Evolutionary conservation across 2,113 vertebrate species (phyloP), one percentile per base, ranked within the genome.

Genomic region (Melanerpes aurifrons): DNA sequence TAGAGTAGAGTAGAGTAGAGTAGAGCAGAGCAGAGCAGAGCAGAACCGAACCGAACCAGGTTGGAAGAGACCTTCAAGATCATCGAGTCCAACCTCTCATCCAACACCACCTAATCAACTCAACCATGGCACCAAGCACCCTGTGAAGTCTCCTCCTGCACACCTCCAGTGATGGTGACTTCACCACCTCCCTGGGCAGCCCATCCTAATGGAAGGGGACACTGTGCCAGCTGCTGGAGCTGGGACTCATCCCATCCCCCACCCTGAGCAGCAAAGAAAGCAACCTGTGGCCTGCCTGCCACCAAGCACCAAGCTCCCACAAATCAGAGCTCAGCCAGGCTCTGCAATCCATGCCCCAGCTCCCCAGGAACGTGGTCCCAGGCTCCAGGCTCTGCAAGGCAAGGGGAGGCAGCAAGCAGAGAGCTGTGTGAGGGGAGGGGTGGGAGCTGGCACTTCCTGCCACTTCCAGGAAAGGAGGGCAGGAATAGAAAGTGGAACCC

Each of bases 401-500:
- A 82, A 82, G 75, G 40, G 75, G 89, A 93, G 70, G 78, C 87
- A 91, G 70, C 71, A 94, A 94, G 93, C 54, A 91, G 89, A 89
- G 57, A 84, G 63, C 62, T 31, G 73, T 87, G 72, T 89, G 89
- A 78, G 66, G 66, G 80, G 86, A 32, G 71, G 87, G 93, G 50
- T 12, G 50, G 66, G 61, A 79, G 94, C 86, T 40, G 40, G 40
- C 40, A 40, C 40, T 40, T 40, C 40, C 40, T 40, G 40, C 10
- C 81, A 91, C 96, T 95, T 96, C 92, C 95, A 89, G 88, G 95
- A 96, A 97, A 96, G 91, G 95, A 96, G 96, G 93, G 89, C 91
- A 97, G 95, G 96, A 97, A 97, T 62, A 90, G 95, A 97, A 96
- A 97, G 97, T 66, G 93, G 96, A 98, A 96, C 97, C 97, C 97